Evolutionary conservation across 2,888 invertebrate species (phyloP).

Genomic region (Ramazzottius varieornatus): DNA sequence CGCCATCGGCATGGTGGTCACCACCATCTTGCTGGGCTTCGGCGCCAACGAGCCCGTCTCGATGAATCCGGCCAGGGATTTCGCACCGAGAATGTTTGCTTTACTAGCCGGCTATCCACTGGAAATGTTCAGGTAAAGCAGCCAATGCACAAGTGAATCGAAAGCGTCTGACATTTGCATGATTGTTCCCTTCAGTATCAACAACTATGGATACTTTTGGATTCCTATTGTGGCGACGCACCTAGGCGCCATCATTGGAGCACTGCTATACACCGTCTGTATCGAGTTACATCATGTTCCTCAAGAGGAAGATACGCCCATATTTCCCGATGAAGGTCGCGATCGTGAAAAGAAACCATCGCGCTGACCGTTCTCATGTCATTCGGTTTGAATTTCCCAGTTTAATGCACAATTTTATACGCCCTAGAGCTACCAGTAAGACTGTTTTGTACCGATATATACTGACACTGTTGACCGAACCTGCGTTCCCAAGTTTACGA

Average conservation of each 20-base stretch:
- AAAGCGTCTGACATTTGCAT: background rate
- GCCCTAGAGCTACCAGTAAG: too few species aligned
- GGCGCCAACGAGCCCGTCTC: background rate
- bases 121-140: background rate
- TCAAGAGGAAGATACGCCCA: too few species aligned
- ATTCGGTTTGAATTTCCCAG: too few species aligned
- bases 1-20: background rate
- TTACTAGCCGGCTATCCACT: background rate
- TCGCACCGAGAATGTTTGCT: background rate
- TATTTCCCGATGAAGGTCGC: too few species aligned
- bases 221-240: background rate
- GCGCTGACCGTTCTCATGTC: too few species aligned
- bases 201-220: background rate
- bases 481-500: too few species aligned
- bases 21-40: background rate
- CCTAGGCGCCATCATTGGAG: background rate
- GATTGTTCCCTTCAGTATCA: background rate
- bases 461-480: too few species aligned
- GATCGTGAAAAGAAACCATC: too few species aligned
- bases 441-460: too few species aligned
- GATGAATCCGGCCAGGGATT: background rate
- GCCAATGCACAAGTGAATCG: too few species aligned
- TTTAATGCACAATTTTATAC: too few species aligned
- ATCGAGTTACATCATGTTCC: conserved; percentile 1
- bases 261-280: background rate